These are phyloP conservation scores for Heteromormyrus szaboi DNA, from an alignment of 2,797 vertebrate genomes.

Conservation along the genomic window DNA sequence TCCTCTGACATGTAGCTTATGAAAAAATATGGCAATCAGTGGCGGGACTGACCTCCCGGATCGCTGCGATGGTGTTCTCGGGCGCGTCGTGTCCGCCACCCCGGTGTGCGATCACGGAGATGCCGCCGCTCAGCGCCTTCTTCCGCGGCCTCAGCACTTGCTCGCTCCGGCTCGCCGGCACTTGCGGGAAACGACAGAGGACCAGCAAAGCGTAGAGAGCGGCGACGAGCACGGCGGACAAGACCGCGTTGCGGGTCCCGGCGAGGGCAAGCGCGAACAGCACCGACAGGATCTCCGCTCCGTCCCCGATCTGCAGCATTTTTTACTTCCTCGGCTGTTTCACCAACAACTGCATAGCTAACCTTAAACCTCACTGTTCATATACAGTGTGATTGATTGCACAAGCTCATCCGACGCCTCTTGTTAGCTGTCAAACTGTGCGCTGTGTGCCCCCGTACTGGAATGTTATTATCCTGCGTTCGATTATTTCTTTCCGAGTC, in stretches of 20 bases:
- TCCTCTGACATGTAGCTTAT: not conserved
- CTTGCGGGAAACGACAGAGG: conserved; percentile 70
- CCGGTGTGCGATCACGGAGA: conserved; percentile 76
- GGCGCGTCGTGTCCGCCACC: conserved; percentile 87
- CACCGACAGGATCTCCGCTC: conserved; percentile 55
- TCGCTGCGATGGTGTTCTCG: conserved; percentile 88
- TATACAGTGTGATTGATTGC: not conserved
- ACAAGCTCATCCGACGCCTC: not conserved
- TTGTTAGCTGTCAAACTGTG: not conserved
- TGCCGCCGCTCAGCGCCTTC: conserved; percentile 24
- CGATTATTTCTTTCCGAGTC: too few relatives aligned
- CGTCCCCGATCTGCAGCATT: conserved; percentile 74
- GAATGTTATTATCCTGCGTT: too few relatives aligned
- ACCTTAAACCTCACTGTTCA: not conserved
- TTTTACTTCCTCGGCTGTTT: not conserved
- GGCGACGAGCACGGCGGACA: conserved; percentile 59
- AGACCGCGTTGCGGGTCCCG: conserved; percentile 68
- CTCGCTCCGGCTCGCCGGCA: conserved; percentile 53
- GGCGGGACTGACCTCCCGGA: conserved; percentile 66
- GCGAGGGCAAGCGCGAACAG: conserved; percentile 61
- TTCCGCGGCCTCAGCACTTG: conserved; percentile 67
- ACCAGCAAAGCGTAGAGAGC: conserved; percentile 68
- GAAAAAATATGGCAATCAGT: not conserved
- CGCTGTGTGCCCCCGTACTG: not conserved
- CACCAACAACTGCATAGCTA: not conserved